Percentiles rank a stretch among this genome's conserved stretches.
phyloP scores from a whole-genome alignment of 2,888 invertebrate genomes.

The Aspidiotus destructor region DNA sequence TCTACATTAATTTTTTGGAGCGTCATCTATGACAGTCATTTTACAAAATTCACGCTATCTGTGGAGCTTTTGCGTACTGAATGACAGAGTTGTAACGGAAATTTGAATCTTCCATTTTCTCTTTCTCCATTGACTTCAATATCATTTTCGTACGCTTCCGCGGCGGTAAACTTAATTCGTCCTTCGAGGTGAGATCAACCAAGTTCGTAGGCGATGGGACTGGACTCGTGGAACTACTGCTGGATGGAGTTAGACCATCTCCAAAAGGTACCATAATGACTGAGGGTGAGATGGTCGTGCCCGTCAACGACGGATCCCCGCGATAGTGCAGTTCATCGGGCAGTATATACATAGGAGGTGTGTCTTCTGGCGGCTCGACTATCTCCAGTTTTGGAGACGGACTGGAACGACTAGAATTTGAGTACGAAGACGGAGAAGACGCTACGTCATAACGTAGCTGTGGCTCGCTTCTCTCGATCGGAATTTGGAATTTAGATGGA shows the following conservation, averaged over 20 bases:
- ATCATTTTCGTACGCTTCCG: conserved; percentile 70
- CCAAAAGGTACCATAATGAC: conserved; percentile 49
- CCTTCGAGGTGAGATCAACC: conserved; percentile 46
- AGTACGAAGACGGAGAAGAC: conserved; percentile 25
- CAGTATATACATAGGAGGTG: background rate
- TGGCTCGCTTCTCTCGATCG: conserved; percentile 9
- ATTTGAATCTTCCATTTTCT: conserved; percentile 42
- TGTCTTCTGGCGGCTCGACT: conserved; percentile 26
- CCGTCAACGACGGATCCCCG: conserved; percentile 31
- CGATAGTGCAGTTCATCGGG: conserved; percentile 6
- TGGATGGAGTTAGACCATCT: conserved; percentile 19
- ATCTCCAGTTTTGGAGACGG: conserved; percentile 36
- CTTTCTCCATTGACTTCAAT: conserved; percentile 54
- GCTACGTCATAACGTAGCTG: conserved; percentile 3
- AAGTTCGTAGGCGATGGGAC: conserved; percentile 43
- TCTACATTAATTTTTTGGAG: too few relatives aligned
- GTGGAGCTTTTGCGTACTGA: conserved; percentile 56
- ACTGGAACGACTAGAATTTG: conserved; percentile 35
- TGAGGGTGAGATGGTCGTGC: conserved; percentile 41
- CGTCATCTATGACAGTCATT: too few relatives aligned
- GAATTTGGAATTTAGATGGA: conserved; percentile 20
- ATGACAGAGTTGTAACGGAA: conserved; percentile 64
- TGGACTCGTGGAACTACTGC: conserved; percentile 25
- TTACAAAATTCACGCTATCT: background rate
- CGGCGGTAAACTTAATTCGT: conserved; percentile 59